Conservation (phyloP, 2,888 invertebrate species). For the Isotomurus palustris region DNA sequence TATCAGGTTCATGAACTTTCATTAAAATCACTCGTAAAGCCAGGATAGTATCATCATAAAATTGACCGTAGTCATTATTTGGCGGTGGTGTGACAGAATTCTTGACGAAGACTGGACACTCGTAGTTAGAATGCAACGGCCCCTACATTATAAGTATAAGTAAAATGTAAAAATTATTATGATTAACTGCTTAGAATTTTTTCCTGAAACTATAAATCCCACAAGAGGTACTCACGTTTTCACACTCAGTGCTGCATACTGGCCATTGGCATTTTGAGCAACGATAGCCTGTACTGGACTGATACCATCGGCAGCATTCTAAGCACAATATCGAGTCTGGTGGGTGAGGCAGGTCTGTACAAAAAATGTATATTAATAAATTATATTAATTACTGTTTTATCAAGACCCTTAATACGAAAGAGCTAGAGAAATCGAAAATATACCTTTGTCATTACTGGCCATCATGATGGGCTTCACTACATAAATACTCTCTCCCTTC, state of each 20-base stretch:
- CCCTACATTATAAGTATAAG: slow-evolving; percentile 7
- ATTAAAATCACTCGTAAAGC: slow-evolving; percentile 19
- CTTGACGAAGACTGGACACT: slow-evolving; percentile 16
- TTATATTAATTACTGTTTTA: too few species aligned
- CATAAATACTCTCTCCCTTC: neutral
- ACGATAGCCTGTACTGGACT: slow-evolving; percentile 20
- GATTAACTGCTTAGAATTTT: neutral
- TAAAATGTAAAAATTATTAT: neutral
- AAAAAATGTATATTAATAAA: too few species aligned
- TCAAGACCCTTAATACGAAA: neutral
- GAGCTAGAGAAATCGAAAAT: neutral
- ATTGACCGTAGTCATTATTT: slow-evolving; percentile 1
- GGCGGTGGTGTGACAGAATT: slow-evolving; percentile 12
- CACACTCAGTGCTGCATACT: slow-evolving; percentile 22
- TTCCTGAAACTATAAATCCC: neutral
- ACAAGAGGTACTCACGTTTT: slow-evolving; percentile 9
- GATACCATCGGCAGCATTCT: slow-evolving; percentile 25
- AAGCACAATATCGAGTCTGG: slow-evolving; percentile 29
- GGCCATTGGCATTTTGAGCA: slow-evolving; percentile 26
- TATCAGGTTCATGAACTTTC: slow-evolving; percentile 6
- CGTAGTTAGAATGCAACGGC: slow-evolving; percentile 20
- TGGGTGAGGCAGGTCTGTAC: slow-evolving; percentile 16
- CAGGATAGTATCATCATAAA: slow-evolving; percentile 14
- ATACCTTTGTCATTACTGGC: slow-evolving; percentile 3
- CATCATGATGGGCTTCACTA: slow-evolving; percentile 2